Conservation (phyloP, 2,797 vertebrate species). For the Silurus lanzhouensis region DNA sequence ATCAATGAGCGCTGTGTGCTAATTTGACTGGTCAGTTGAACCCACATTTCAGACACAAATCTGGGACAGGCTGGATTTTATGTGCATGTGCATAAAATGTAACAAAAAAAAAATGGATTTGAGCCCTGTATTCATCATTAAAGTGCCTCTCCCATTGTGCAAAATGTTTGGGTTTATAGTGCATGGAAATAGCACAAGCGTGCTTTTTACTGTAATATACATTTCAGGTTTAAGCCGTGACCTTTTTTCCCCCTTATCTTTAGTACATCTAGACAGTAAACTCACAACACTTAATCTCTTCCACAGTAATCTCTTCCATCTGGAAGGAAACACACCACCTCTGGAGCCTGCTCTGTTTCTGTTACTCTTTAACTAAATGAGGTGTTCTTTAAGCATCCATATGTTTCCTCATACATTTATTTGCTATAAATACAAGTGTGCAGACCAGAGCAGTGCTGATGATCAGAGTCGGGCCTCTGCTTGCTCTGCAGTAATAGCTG, state of each 20-base stretch:
- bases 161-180: background rate
- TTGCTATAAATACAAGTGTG: constrained; percentile 53
- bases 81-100: background rate
- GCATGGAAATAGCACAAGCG: background rate
- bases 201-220: background rate
- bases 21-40: background rate
- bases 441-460: constrained; percentile 50
- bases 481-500: constrained; percentile 35
- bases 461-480: constrained; percentile 48
- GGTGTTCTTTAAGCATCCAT: constrained; percentile 45
- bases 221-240: constrained; percentile 24
- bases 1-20: background rate
- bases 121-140: constrained; percentile 10
- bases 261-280: constrained; percentile 35
- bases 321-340: constrained; percentile 49
- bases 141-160: constrained; percentile 6
- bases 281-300: constrained; percentile 27
- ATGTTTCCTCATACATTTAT: constrained; percentile 49
- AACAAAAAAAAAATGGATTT: background rate
- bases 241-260: constrained; percentile 21
- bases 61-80: background rate
- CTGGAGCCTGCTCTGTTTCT: constrained; percentile 36
- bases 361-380: constrained; percentile 44
- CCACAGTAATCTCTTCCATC: constrained; percentile 48
- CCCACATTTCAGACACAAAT: background rate